Percentiles rank a stretch among this genome's conserved stretches.
These are phyloP conservation scores for Babylonia areolata DNA, from an alignment of 1,140 invertebrate species.

Conservation along the genomic window DNA sequence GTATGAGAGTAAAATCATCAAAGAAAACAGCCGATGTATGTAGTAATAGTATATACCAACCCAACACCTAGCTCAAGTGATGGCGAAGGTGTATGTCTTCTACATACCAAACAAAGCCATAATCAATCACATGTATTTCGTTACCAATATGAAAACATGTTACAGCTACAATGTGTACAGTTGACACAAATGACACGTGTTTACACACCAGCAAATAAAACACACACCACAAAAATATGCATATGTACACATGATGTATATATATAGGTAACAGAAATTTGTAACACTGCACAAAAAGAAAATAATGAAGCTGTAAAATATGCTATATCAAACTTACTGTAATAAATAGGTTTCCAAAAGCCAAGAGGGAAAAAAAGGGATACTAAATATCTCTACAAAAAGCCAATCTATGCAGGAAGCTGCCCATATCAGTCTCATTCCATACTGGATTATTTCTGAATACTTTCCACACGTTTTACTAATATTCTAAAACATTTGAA, in stretches of 20 bases:
- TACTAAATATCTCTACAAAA: neutral
- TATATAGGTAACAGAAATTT: neutral
- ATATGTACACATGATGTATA: neutral
- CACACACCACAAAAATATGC: neutral
- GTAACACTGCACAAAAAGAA: neutral
- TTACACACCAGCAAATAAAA: neutral
- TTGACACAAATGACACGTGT: neutral
- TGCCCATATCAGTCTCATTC: neutral
- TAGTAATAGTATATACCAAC: slow-evolving; percentile 22
- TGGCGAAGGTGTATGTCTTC: neutral
- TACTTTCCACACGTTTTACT: no score
- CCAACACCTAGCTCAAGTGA: slow-evolving; percentile 34
- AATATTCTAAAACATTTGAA: no score
- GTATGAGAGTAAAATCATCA: slow-evolving; percentile 8
- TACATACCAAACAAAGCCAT: neutral
- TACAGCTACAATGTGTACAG: neutral
- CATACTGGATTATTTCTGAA: neutral
- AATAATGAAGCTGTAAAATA: no score
- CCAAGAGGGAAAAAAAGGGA: neutral
- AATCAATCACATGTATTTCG: neutral
- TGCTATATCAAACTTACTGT: neutral
- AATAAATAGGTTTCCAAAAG: neutral
- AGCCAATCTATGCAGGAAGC: neutral
- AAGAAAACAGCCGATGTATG: slow-evolving; percentile 21
- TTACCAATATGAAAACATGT: no score